Evolutionary conservation across 2,797 vertebrate species (phyloP).

Genomic region (Rhinogobio ventralis): DNA sequence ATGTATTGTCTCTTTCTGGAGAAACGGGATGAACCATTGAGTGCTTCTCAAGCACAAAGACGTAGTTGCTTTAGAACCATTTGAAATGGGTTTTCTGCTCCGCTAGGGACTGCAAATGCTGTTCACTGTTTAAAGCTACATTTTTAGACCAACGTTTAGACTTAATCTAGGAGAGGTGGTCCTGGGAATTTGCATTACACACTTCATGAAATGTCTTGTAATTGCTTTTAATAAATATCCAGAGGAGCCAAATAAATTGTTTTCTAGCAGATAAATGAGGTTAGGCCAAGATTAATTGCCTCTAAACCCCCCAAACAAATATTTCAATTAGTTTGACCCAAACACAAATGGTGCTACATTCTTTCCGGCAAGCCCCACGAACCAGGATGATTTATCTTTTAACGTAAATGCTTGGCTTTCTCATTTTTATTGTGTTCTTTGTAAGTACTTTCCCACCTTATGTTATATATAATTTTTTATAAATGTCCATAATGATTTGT

Average conservation of each 20-base stretch:
- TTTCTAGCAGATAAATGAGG: slow-evolving; percentile 57
- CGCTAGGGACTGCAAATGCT: neutral
- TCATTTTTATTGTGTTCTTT: slow-evolving; percentile 10
- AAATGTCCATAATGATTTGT: neutral
- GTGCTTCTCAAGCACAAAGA: slow-evolving; percentile 17
- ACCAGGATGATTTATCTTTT: slow-evolving; percentile 39
- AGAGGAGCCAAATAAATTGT: slow-evolving; percentile 56
- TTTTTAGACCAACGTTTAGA: slow-evolving; percentile 10
- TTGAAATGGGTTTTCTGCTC: slow-evolving; percentile 14
- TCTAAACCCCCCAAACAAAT: slow-evolving; percentile 54
- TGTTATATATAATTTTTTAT: neutral
- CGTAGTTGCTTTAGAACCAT: slow-evolving; percentile 6
- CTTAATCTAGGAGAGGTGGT: slow-evolving; percentile 34
- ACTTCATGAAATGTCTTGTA: slow-evolving; percentile 53
- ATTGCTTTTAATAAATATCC: slow-evolving; percentile 65
- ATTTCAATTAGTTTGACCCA: slow-evolving; percentile 60
- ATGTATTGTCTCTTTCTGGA: slow-evolving; percentile 27
- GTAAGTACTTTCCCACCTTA: neutral
- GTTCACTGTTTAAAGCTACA: neutral
- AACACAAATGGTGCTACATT: slow-evolving; percentile 39
- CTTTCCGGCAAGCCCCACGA: slow-evolving; percentile 30
- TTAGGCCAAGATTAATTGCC: slow-evolving; percentile 60
- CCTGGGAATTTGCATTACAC: slow-evolving; percentile 54
- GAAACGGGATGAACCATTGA: slow-evolving; percentile 28
- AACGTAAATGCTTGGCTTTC: neutral